Percentiles rank a stretch among this genome's conserved stretches.
Conservation (phyloP, 2,888 invertebrate species). For the Drosophila birchii region DNA sequence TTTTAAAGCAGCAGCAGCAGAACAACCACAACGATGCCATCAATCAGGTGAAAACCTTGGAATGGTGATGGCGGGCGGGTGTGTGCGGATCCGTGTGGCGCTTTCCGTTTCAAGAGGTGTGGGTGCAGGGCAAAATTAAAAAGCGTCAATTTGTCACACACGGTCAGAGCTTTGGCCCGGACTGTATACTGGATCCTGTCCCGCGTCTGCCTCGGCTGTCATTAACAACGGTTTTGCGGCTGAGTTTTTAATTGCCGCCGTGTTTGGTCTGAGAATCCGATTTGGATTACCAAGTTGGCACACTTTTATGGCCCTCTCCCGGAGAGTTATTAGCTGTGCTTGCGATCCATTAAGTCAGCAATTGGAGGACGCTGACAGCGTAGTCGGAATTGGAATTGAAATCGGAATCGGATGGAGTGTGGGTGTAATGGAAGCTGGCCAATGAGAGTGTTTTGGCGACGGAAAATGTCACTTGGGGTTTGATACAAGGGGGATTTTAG, state of each 20-base stretch:
- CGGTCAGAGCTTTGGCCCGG: slow-evolving; percentile 48
- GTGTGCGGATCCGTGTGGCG: slow-evolving; percentile 34
- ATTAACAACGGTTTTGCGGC: slow-evolving; percentile 64
- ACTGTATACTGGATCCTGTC: background rate
- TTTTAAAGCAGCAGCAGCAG: slow-evolving; percentile 54
- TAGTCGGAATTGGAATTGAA: slow-evolving; percentile 15
- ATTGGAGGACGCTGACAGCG: slow-evolving; percentile 60
- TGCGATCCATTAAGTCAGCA: slow-evolving; percentile 74
- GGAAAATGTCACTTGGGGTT: slow-evolving; percentile 2
- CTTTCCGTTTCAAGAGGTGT: slow-evolving; percentile 46
- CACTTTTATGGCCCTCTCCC: slow-evolving; percentile 56
- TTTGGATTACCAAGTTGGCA: slow-evolving; percentile 55
- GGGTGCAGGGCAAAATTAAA: slow-evolving; percentile 76
- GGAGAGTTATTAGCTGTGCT: slow-evolving; percentile 74
- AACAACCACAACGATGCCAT: slow-evolving; percentile 65
- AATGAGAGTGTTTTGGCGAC: slow-evolving; percentile 43
- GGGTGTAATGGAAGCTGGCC: slow-evolving; percentile 67
- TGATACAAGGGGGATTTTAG: slow-evolving; percentile 6
- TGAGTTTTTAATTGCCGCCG: slow-evolving; percentile 65
- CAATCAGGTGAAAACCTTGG: slow-evolving; percentile 70
- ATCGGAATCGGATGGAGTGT: slow-evolving; percentile 45
- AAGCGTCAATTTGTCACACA: slow-evolving; percentile 84
- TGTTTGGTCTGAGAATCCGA: slow-evolving; percentile 31
- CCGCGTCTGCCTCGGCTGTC: slow-evolving; percentile 39
- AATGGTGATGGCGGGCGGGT: background rate